Evolutionary conservation across 2,888 invertebrate genomes (phyloP).

Genomic region (Thereva nobilitata): DNA sequence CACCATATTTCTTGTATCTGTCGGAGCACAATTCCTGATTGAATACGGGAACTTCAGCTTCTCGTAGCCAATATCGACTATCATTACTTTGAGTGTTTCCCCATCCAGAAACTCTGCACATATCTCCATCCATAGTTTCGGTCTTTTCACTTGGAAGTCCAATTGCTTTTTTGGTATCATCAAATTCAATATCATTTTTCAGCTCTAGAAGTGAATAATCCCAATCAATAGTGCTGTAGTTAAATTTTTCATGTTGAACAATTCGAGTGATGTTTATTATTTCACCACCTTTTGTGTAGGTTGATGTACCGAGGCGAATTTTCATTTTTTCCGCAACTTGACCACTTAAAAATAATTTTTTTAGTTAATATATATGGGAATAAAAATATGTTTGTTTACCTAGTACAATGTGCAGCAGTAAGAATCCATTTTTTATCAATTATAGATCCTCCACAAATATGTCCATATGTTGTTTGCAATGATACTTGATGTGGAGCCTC

Average conservation of each 20-base stretch:
- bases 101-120: constrained; percentile 56
- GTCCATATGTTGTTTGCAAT: constrained; percentile 50
- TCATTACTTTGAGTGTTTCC: constrained; percentile 54
- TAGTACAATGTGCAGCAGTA: constrained; percentile 57
- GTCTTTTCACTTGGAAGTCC: constrained; percentile 55
- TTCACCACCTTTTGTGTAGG: constrained; percentile 59
- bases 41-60: constrained; percentile 62
- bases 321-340: constrained; percentile 47
- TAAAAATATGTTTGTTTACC: constrained; percentile 47
- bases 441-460: constrained; percentile 57
- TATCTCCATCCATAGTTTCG: constrained; percentile 50
- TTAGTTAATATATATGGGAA: not conserved
- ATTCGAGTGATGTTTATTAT: constrained; percentile 60
- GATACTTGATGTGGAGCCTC: constrained; percentile 57
- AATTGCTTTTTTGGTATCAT: constrained; percentile 57
- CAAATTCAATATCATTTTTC: constrained; percentile 59
- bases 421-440: constrained; percentile 54
- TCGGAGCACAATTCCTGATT: constrained; percentile 59
- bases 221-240: constrained; percentile 62
- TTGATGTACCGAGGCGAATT: constrained; percentile 64
- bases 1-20: constrained; percentile 59
- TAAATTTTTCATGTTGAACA: constrained; percentile 61
- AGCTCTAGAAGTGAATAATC: constrained; percentile 66
- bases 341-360: constrained; percentile 44
- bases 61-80: constrained; percentile 58